Evolutionary conservation across 2,888 invertebrate species (phyloP).

Genomic region (Liposcelis brunnea): DNA sequence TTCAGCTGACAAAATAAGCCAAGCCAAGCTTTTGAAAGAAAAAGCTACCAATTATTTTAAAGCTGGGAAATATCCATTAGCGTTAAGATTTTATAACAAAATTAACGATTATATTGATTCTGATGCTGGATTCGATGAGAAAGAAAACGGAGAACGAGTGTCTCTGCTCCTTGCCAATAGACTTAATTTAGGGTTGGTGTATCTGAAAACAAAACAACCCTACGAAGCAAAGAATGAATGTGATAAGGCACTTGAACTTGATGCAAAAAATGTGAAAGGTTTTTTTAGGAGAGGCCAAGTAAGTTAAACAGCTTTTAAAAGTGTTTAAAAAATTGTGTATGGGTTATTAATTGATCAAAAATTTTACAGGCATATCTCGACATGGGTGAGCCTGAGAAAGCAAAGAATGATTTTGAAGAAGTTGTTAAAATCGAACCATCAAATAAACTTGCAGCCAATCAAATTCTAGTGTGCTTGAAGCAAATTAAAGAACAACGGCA

Average conservation of each 20-base stretch:
- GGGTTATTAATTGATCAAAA: no score
- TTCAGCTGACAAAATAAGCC: slow-evolving; percentile 57
- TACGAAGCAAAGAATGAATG: slow-evolving; percentile 57
- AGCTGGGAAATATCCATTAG: slow-evolving; percentile 53
- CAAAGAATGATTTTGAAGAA: slow-evolving; percentile 57
- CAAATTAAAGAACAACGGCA: slow-evolving; percentile 56
- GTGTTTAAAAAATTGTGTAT: no score
- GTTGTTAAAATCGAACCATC: slow-evolving; percentile 63
- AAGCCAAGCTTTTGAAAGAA: slow-evolving; percentile 66
- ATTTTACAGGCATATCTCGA: slow-evolving; percentile 42
- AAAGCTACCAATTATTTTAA: slow-evolving; percentile 86
- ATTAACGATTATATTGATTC: slow-evolving; percentile 44
- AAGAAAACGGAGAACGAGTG: slow-evolving; percentile 30
- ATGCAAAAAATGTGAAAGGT: slow-evolving; percentile 70
- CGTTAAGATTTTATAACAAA: slow-evolving; percentile 74
- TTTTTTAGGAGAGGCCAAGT: slow-evolving; percentile 70
- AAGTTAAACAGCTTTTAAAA: slow-evolving; percentile 13
- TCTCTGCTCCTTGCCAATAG: slow-evolving; percentile 49
- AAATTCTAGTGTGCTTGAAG: slow-evolving; percentile 51
- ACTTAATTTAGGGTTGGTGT: slow-evolving; percentile 67
- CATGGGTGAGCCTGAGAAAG: slow-evolving; percentile 58
- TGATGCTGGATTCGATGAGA: slow-evolving; percentile 29
- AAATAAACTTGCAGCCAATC: slow-evolving; percentile 75
- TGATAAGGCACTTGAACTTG: slow-evolving; percentile 55
- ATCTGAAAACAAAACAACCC: slow-evolving; percentile 55